phyloP scores from a whole-genome alignment of 2,113 vertebrate genomes.

The Anoplopoma fimbria region DNA sequence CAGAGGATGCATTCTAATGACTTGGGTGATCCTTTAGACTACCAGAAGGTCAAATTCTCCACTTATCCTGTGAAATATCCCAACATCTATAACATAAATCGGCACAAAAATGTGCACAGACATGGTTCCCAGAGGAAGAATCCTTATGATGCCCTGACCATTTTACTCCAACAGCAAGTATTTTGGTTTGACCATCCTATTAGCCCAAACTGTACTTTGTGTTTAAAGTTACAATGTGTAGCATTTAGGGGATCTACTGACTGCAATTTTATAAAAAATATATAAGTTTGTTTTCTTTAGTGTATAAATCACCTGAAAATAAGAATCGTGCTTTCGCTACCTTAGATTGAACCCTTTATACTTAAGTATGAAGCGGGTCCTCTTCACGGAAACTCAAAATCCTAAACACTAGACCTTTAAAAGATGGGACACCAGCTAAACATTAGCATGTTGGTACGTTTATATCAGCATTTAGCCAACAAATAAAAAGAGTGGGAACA shows the following conservation, averaged over 20 bases:
- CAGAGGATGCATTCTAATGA: not conserved
- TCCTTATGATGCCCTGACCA: not conserved
- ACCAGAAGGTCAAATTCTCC: not conserved
- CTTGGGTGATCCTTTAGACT: not conserved
- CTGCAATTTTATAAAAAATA: not conserved
- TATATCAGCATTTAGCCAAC: not conserved
- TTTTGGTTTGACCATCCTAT: not conserved
- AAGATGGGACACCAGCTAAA: not conserved
- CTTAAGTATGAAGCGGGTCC: too few species aligned
- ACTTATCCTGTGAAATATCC: not conserved
- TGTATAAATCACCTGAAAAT: too few species aligned
- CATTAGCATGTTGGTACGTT: not conserved
- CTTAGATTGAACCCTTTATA: too few species aligned
- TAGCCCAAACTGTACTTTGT: not conserved
- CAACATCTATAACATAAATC: not conserved
- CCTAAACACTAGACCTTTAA: too few species aligned
- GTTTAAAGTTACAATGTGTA: not conserved
- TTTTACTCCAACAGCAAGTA: not conserved
- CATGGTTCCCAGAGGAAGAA: not conserved
- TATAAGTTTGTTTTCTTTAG: not conserved
- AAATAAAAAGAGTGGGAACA: not conserved
- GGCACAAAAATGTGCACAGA: not conserved
- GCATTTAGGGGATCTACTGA: not conserved
- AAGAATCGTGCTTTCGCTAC: too few species aligned
- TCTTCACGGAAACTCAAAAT: too few species aligned